Base-by-base conservation (phyloP, 2,888 invertebrate species). In the Drosophila koepferae region DNA sequence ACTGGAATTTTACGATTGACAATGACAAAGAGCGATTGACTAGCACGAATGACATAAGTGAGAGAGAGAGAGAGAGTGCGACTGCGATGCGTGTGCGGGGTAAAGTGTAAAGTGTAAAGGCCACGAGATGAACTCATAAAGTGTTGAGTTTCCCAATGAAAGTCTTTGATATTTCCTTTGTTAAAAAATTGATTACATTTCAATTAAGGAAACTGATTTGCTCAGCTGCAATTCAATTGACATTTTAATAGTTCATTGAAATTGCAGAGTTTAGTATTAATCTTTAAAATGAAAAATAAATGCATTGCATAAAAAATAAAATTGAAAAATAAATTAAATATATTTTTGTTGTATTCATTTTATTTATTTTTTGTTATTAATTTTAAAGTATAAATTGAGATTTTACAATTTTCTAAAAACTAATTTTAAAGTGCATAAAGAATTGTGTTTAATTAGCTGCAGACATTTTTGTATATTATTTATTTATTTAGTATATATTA, bases 1-100 rank as follows among this genome's bases (percentile, higher is more conserved):
- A 59, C 70, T 72, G 66, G 71, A 58, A 76, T 73, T 82, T 86
- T 82, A 82, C 88, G 88, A 83, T 87, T 87, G 87, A 70, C 86
- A 82, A 86, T 82, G 86, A 86, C 80, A 74, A 72, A 82, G 77
- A 82, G 61, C 81, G 81, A 83, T 83, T 80, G 81, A 72, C 70
- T 71, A 44, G 9, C 46, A n/a, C 40, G 56, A 60, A 48, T 58
- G 54, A 44, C 49, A 64, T 18, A 46, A 56, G 51, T 54, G 31
- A 38, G 40, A 38, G 40, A 34, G 2, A 1, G 20, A 20, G 2
- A 2, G 20, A 23, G 20, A 20, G 20, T 20, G 55, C 43, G 38
- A 23, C n/a, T 14, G 49, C 48, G 53, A 36, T 16, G 16, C 16
- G 38, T 16, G 16, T n/a, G 51, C 8, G 16, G 36, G 23, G 48